Evolutionary conservation across 2,888 invertebrate genomes (phyloP), one percentile per base, ranked within the genome.

Genomic region (Melieria omissa): DNA sequence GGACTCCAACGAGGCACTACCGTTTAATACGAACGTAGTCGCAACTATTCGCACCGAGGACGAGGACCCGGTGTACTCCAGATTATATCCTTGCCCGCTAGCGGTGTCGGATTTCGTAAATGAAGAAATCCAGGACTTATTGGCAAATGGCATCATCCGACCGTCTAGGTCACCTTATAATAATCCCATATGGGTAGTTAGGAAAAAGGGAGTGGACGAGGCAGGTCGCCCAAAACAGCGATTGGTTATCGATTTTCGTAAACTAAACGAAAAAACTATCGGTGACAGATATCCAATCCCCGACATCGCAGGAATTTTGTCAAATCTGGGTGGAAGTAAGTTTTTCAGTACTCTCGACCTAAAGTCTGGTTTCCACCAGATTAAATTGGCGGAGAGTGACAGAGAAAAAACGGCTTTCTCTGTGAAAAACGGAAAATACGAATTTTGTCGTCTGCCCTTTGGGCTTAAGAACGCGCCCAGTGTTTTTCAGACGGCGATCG

Each of bases 321-420:
- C 71, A 49, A 71, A 66, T 58, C 46, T 67, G 44, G 70, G 72
- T 12, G 58, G 10, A 68, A 68, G 7, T 49, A 8, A 5, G 71
- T 70, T 8, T 49, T 73, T 42, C 49, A 66, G 42, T 70, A 66
- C 16, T 57, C 57, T 54, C 65, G 67, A n/a, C 63, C 68, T 62
- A 62, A 70, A 12, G 70, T 72, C 72, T 16, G 73, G 75, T 7
- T 76, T 71, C 55, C 70, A 74, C 58, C 74, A 75, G 45, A 76
- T 76, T 42, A 49, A 12, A 3, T 46, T 76, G 9, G 62, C 54
- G 5, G 73, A 73, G 60, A 44, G 54, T 42, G 74, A 73, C 47
- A 55, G 73, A n/a, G 66, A 62, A 57, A 65, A 57, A 71, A 72
- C 66, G 8, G 69, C 69, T 3, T 70, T 74, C 54, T 66, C 71